Evolutionary conservation across 2,113 vertebrate genomes (phyloP).

Genomic region (Prionailurus bengalensis): DNA sequence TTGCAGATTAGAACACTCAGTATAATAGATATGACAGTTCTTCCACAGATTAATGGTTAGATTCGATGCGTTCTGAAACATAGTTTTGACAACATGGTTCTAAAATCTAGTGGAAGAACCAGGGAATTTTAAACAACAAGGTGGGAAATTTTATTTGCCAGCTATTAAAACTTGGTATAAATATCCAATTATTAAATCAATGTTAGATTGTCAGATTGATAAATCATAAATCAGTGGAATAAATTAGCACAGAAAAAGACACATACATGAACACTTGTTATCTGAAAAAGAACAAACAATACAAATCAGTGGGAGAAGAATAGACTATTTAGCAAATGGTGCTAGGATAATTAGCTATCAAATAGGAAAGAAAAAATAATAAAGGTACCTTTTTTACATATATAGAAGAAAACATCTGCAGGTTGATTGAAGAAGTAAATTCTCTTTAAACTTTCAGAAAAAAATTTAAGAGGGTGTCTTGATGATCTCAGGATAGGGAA

Average conservation of each 20-base stretch:
- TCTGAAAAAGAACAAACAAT: background rate
- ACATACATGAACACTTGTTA: background rate
- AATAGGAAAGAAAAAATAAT: background rate
- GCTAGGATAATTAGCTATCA: background rate
- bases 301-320: background rate
- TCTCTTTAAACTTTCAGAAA: background rate
- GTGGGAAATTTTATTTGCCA: background rate
- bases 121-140: constrained; percentile 12
- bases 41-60: background rate
- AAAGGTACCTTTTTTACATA: background rate
- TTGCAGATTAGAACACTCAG: background rate
- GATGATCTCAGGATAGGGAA: background rate
- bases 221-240: background rate
- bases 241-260: background rate
- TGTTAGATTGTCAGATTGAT: background rate
- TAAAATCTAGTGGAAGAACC: background rate
- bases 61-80: background rate
- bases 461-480: background rate
- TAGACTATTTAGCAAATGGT: background rate
- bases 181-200: background rate
- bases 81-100: background rate
- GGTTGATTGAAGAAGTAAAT: background rate
- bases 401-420: background rate
- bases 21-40: background rate
- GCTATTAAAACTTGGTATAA: background rate